phyloP scores from a whole-genome alignment of 1,140 invertebrate species.

The Panulirus ornatus region DNA sequence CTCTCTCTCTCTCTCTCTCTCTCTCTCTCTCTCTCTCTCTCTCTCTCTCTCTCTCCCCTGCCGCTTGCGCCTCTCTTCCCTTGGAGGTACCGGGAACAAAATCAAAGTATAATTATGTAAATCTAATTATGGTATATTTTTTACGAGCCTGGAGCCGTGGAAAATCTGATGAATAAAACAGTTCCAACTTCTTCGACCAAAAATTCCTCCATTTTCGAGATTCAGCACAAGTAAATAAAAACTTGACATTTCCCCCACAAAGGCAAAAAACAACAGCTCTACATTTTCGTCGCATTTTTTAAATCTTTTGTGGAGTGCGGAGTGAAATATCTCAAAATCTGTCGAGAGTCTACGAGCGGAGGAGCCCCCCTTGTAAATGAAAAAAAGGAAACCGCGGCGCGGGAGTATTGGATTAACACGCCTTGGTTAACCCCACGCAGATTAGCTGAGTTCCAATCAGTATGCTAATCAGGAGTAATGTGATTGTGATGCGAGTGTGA shows the following conservation, averaged over 20 bases:
- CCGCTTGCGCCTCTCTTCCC: slow-evolving; percentile 10
- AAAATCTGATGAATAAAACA: slow-evolving; percentile 12
- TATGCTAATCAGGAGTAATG: slow-evolving; percentile 72
- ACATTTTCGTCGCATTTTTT: too few species aligned
- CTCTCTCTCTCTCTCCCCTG: background rate
- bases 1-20: too few species aligned
- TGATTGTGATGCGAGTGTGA: slow-evolving; percentile 66
- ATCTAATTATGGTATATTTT: slow-evolving; percentile 55
- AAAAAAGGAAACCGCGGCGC: slow-evolving; percentile 34
- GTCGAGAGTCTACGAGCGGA: background rate
- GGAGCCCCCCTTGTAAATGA: slow-evolving; percentile 20
- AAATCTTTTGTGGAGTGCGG: too few species aligned
- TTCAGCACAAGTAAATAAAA: too few species aligned
- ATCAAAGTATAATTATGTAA: slow-evolving; percentile 70
- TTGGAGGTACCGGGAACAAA: slow-evolving; percentile 32
- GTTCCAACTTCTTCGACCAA: background rate
- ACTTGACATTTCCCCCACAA: too few species aligned
- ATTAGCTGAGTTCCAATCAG: slow-evolving; percentile 71
- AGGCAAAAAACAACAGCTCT: too few species aligned
- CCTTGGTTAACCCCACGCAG: slow-evolving; percentile 70
- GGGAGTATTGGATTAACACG: slow-evolving; percentile 62
- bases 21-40: slow-evolving; percentile 3
- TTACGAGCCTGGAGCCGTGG: slow-evolving; percentile 32
- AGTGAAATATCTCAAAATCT: too few species aligned
- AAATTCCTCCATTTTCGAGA: background rate